Percentiles rank a stretch among this genome's conserved stretches.
Conservation (phyloP, 2,797 vertebrate species). For the Thalassophryne amazonica region DNA sequence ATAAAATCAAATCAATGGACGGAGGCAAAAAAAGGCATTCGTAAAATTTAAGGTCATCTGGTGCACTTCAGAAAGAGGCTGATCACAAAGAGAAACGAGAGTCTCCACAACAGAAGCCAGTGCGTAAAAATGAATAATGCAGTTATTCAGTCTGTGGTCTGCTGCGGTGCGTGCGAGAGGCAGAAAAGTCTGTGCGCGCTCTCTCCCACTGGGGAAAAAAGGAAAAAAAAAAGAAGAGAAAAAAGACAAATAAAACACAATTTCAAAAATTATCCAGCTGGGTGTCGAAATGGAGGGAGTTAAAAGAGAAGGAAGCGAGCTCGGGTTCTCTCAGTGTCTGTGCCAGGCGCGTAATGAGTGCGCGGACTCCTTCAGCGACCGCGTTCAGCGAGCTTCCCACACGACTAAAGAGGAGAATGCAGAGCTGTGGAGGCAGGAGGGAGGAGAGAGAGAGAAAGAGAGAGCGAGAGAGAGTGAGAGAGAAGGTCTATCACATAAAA, state of each 20-base stretch:
- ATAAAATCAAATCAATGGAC: neutral
- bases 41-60: neutral
- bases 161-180: constrained; percentile 35
- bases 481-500: constrained; percentile 13
- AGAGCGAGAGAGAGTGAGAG: neutral
- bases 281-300: neutral
- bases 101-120: constrained; percentile 26
- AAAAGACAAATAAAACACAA: neutral
- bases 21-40: neutral
- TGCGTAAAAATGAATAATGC: constrained; percentile 64
- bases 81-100: constrained; percentile 10
- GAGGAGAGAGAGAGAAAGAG: constrained; percentile 13
- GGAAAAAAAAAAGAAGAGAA: neutral
- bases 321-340: constrained; percentile 32
- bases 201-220: constrained; percentile 2
- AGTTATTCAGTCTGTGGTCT: constrained; percentile 56
- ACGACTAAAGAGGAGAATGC: constrained; percentile 53
- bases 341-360: constrained; percentile 35
- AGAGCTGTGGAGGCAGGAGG: constrained; percentile 27
- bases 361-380: constrained; percentile 54
- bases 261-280: constrained; percentile 12
- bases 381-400: constrained; percentile 65
- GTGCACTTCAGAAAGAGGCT: neutral
- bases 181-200: constrained; percentile 44
- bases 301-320: neutral